Percentiles rank a stretch among this genome's conserved stretches.
phyloP scores from a whole-genome alignment of 2,797 vertebrate species.

The Muscicapa striata region DNA sequence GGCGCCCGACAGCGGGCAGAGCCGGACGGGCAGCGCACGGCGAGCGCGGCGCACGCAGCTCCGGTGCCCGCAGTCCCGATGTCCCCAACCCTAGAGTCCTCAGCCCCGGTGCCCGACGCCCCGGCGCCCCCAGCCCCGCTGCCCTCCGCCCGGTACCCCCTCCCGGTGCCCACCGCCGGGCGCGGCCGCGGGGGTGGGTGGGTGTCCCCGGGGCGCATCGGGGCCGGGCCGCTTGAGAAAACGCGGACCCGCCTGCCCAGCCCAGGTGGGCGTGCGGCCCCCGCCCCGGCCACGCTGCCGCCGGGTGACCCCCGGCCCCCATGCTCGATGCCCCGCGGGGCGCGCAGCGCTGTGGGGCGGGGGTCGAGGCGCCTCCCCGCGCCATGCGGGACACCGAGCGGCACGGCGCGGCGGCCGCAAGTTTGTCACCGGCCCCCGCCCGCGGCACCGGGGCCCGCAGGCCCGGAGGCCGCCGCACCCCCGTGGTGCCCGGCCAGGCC shows the following conservation, averaged over 20 bases:
- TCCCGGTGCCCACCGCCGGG: background rate
- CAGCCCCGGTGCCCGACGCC: background rate
- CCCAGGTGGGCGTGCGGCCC: background rate
- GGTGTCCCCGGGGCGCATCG: background rate
- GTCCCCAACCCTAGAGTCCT: background rate
- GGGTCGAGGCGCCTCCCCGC: background rate
- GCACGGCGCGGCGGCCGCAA: background rate
- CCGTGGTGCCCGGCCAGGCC: background rate
- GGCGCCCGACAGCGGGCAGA: background rate
- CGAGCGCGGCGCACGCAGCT: no score
- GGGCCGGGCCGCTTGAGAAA: background rate
- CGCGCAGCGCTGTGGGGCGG: background rate
- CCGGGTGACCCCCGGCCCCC: background rate
- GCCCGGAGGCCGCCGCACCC: background rate
- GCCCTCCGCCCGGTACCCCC: background rate
- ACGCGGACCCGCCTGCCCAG: background rate
- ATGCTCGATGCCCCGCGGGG: background rate
- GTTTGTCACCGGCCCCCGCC: conserved; percentile 29
- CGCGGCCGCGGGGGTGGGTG: background rate
- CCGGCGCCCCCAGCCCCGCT: no score
- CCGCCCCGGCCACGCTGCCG: background rate
- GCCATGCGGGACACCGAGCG: background rate
- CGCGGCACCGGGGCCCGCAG: conserved; percentile 19
- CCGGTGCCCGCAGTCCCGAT: background rate
- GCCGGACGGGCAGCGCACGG: no score